Conservation (phyloP, 2,797 vertebrate species). For the Steatocranus sp. region DNA sequence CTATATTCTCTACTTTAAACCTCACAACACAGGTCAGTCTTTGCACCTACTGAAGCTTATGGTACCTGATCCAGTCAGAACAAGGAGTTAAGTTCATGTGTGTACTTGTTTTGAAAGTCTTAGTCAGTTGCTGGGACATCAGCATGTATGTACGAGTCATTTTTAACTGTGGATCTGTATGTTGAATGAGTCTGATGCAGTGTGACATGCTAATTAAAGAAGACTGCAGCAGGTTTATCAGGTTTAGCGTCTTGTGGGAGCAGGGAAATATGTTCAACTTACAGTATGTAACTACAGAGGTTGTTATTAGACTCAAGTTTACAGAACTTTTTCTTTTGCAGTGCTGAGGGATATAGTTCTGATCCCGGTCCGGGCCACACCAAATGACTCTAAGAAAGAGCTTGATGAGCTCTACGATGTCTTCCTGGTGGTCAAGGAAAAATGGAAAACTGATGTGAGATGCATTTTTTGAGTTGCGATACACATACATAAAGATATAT, state of each 20-base stretch:
- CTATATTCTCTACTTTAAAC: constrained; percentile 64
- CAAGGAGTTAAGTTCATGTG: neutral
- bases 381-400: constrained; percentile 60
- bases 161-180: neutral
- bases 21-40: constrained; percentile 53
- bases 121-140: neutral
- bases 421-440: constrained; percentile 48
- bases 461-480: neutral
- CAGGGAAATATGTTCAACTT: neutral
- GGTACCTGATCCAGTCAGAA: neutral
- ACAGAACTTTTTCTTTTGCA: constrained; percentile 13
- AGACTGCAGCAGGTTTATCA: constrained; percentile 15
- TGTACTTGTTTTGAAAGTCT: neutral
- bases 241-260: neutral
- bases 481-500: neutral
- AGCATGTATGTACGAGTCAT: neutral
- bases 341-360: constrained; percentile 67
- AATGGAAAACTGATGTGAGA: constrained; percentile 72
- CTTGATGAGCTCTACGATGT: constrained; percentile 74
- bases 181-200: neutral
- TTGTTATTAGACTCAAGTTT: neutral
- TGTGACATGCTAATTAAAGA: neutral
- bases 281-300: neutral
- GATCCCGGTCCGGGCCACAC: constrained; percentile 64
- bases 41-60: neutral